phyloP scores from a whole-genome alignment of 2,888 invertebrate genomes.

The Bugulina stolonifera region DNA sequence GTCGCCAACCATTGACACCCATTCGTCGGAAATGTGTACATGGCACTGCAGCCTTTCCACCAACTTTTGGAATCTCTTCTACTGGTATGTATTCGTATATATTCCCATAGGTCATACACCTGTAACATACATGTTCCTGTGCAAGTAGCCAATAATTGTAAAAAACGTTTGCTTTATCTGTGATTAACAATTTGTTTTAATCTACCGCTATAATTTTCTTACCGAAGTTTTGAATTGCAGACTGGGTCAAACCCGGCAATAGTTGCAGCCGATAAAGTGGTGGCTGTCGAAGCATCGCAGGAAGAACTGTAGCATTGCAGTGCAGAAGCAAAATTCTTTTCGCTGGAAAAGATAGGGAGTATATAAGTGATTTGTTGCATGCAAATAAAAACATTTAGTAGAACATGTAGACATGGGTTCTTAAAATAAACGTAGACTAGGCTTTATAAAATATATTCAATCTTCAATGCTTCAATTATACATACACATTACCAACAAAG shows the following conservation, averaged over 20 bases:
- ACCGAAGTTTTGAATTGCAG: not conserved
- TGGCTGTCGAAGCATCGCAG: not conserved
- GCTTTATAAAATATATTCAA: too few species aligned
- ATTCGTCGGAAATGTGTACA: not conserved
- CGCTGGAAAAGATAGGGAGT: not conserved
- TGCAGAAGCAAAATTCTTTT: not conserved
- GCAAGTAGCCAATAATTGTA: too few species aligned
- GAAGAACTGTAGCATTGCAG: not conserved
- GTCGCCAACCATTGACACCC: not conserved
- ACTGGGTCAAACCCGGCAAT: conserved; percentile 9
- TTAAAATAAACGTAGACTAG: too few species aligned
- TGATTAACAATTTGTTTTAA: too few species aligned
- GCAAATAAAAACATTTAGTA: too few species aligned
- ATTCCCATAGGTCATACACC: conserved; percentile 17
- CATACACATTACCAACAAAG: too few species aligned
- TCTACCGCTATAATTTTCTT: too few species aligned
- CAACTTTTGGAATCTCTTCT: not conserved
- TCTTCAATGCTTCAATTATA: too few species aligned
- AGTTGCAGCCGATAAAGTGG: not conserved
- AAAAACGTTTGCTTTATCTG: too few species aligned
- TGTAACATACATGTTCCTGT: not conserved
- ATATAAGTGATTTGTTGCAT: too few species aligned
- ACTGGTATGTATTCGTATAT: conserved; percentile 15
- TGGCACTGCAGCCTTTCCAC: not conserved
- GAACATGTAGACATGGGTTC: too few species aligned